These are phyloP conservation scores for Allobates femoralis DNA, from an alignment of 2,797 vertebrate genomes.

Conservation along the genomic window DNA sequence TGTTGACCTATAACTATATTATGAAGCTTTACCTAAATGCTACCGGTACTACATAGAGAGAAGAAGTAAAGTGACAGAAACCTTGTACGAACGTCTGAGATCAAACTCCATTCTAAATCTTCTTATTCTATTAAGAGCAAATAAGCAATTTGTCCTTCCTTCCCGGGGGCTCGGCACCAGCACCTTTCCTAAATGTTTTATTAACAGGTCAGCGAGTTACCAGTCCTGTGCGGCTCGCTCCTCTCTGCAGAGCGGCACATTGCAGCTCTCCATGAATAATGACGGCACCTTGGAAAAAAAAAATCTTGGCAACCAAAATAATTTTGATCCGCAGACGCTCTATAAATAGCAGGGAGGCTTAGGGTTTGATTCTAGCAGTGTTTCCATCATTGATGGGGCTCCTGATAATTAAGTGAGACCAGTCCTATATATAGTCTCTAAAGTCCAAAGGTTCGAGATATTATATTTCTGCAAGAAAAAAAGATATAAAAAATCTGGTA, in stretches of 20 bases:
- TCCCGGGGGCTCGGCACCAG: neutral
- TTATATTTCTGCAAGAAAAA: too few relatives aligned
- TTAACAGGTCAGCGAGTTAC: neutral
- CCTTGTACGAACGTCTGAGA: neutral
- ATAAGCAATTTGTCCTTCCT: neutral
- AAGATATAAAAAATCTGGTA: too few relatives aligned
- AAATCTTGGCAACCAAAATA: conserved; percentile 28
- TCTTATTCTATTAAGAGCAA: neutral
- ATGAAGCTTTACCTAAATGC: too few relatives aligned
- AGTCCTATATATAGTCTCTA: conserved; percentile 67
- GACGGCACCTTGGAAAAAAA: conserved; percentile 24
- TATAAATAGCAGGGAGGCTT: conserved; percentile 68
- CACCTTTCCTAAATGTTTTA: neutral
- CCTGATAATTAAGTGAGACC: conserved; percentile 65
- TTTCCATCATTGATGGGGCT: conserved; percentile 71
- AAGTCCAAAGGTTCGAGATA: conserved; percentile 44
- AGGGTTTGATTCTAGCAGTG: conserved; percentile 62
- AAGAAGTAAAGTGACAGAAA: too few relatives aligned
- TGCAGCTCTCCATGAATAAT: conserved; percentile 25
- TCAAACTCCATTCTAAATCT: neutral
- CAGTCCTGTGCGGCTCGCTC: neutral
- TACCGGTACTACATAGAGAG: too few relatives aligned
- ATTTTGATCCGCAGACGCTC: conserved; percentile 15
- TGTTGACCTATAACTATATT: too few relatives aligned
- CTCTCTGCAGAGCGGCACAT: conserved; percentile 17